Evolutionary conservation across 64 coral and sea anemone genomes (phyloP), one percentile per base, ranked within the genome.

Genomic region (Pachyseris speciosa): DNA sequence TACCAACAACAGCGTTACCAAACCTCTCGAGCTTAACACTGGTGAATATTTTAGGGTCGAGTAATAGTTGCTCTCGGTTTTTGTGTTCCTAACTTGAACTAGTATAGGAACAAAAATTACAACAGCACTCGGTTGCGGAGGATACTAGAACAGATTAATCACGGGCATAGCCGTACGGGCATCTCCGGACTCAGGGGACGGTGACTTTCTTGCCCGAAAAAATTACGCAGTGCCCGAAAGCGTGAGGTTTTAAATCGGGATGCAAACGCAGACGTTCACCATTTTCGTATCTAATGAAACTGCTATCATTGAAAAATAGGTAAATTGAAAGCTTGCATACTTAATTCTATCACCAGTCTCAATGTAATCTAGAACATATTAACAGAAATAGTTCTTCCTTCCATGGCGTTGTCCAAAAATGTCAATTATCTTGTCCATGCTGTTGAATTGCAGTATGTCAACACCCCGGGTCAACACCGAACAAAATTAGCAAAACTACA

Each of bases 401-500:
- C n/a, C n/a, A n/a, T n/a, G n/a, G n/a, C n/a, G n/a, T n/a, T n/a
- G n/a, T n/a, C n/a, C n/a, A n/a, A n/a, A n/a, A n/a, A n/a, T n/a
- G n/a, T n/a, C n/a, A n/a, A n/a, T n/a, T n/a, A n/a, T n/a, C n/a
- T n/a, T n/a, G n/a, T n/a, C n/a, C n/a, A n/a, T n/a, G n/a, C n/a
- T 69, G 66, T 69, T 69, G 66, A 37, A 69, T 8, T 37, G 28
- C 66, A 30, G 66, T 65, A 65, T 65, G 61, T 65, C 13, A 65
- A 65, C 61, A 65, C 27, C 0, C n/a, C n/a, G n/a, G n/a, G n/a
- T n/a, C n/a, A n/a, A 65, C 61, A 65, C 27, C 0, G 61, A 65
- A 65, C 61, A 27, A 65, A 65, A 32, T 65, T 65, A 65, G 61
- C 61, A 65, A 65, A 65, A 65, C 61, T 65, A 65, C 61, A 2